Conservation (phyloP, 2,113 vertebrate genomes). For the Brachyistius frenatus region DNA sequence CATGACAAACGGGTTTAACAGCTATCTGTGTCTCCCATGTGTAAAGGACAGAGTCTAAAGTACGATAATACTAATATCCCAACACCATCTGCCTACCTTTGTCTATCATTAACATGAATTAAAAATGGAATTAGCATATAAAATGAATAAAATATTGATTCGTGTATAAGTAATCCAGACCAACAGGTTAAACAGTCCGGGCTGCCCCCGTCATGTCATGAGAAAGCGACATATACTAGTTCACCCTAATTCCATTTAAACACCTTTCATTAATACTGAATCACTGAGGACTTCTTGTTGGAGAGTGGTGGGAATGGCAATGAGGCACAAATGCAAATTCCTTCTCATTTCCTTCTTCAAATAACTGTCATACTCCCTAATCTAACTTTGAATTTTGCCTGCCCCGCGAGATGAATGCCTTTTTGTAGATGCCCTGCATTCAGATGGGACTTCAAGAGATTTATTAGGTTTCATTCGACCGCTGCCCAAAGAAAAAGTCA, state of each 20-base stretch:
- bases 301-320: conserved; percentile 15
- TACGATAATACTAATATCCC: conserved; percentile 30
- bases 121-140: conserved; percentile 26
- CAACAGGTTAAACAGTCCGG: conserved; percentile 28
- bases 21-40: conserved; percentile 14
- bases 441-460: conserved; percentile 36
- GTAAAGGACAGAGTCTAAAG: conserved; percentile 12
- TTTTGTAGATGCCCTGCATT: conserved; percentile 39
- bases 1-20: conserved; percentile 32
- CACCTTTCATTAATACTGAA: conserved; percentile 30
- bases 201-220: conserved; percentile 2
- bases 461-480: conserved; percentile 35
- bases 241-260: conserved; percentile 33
- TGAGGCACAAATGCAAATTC: conserved; percentile 34
- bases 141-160: background rate
- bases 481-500: conserved; percentile 19
- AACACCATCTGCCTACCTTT: conserved; percentile 22
- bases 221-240: background rate
- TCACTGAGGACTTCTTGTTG: conserved; percentile 32
- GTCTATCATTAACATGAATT: conserved; percentile 35
- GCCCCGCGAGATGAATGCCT: conserved; percentile 29
- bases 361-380: conserved; percentile 49
- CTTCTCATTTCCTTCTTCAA: conserved; percentile 26
- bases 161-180: conserved; percentile 37
- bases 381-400: conserved; percentile 37